Evolutionary conservation across 92 coral and sea anemone genomes (phyloP).

Genomic region (Siderastrea siderea): DNA sequence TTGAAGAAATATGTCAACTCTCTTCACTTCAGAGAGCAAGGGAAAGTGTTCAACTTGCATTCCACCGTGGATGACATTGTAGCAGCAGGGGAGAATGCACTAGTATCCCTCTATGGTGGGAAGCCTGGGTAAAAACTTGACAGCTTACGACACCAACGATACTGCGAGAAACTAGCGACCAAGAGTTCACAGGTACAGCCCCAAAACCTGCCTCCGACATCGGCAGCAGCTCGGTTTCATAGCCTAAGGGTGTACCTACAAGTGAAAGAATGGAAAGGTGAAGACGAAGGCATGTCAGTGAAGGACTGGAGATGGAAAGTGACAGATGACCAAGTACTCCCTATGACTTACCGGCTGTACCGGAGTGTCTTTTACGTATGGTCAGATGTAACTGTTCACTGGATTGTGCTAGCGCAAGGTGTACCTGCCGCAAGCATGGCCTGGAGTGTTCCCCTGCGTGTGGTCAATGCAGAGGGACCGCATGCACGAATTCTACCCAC

Average conservation of each 20-base stretch:
- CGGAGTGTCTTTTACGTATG: too few species aligned
- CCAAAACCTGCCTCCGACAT: constrained; percentile 58
- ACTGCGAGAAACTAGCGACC: constrained; percentile 58
- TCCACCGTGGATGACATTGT: constrained; percentile 27
- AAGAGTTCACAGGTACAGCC: constrained; percentile 48
- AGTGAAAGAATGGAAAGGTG: constrained; percentile 43
- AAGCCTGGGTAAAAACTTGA: constrained; percentile 62
- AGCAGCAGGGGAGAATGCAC: constrained; percentile 68
- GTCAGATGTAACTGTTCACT: too few species aligned
- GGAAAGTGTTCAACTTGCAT: constrained; percentile 42
- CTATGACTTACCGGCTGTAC: too few species aligned
- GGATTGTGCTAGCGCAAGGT: too few species aligned
- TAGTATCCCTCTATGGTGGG: constrained; percentile 63
- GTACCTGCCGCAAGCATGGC: too few species aligned
- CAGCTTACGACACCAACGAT: constrained; percentile 38
- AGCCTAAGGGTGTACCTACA: constrained; percentile 50
- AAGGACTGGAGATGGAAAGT: neutral
- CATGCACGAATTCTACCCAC: too few species aligned
- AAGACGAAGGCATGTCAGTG: neutral
- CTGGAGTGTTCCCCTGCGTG: too few species aligned
- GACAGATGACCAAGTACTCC: too few species aligned
- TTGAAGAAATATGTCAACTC: constrained; percentile 35
- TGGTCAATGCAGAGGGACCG: too few species aligned
- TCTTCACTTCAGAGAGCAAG: constrained; percentile 64
- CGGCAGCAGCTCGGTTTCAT: constrained; percentile 44